These are phyloP conservation scores for Apodemus speciosus DNA, from an alignment of 2,113 vertebrate species.

Conservation along the genomic window DNA sequence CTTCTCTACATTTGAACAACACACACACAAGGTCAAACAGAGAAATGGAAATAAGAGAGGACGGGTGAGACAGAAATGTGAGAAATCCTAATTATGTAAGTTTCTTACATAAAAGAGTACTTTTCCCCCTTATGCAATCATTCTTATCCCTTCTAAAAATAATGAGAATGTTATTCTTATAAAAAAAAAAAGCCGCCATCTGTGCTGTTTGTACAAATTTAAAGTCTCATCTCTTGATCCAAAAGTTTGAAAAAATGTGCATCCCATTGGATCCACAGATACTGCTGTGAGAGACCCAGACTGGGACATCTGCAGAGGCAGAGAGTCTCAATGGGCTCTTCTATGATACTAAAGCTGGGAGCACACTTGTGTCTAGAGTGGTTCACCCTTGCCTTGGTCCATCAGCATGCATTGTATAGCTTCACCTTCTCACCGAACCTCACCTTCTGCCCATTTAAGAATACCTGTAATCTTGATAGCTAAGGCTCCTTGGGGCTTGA, in stretches of 20 bases:
- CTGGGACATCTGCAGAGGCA: not conserved
- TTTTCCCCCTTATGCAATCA: not conserved
- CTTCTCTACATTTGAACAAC: not conserved
- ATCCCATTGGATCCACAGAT: not conserved
- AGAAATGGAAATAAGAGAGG: not conserved
- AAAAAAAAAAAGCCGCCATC: not conserved
- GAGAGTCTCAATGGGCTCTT: not conserved
- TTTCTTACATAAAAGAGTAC: not conserved
- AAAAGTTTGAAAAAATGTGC: not conserved
- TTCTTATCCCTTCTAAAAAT: conserved; percentile 21
- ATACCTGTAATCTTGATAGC: not conserved
- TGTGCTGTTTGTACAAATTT: not conserved
- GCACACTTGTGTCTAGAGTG: no score
- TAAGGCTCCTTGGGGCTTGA: not conserved
- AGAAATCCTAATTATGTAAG: not conserved
- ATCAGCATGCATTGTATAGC: no score
- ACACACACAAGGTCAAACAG: not conserved
- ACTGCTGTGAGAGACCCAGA: not conserved
- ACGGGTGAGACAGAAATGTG: not conserved
- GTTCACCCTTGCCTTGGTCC: no score
- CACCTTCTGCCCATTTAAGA: no score
- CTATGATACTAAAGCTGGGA: no score
- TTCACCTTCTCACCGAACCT: not conserved
- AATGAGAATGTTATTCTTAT: not conserved
- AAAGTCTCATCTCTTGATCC: conserved; percentile 18